Base-by-base conservation (phyloP, 2,888 invertebrate species). In the Sphaerophoria rueppellii region DNA sequence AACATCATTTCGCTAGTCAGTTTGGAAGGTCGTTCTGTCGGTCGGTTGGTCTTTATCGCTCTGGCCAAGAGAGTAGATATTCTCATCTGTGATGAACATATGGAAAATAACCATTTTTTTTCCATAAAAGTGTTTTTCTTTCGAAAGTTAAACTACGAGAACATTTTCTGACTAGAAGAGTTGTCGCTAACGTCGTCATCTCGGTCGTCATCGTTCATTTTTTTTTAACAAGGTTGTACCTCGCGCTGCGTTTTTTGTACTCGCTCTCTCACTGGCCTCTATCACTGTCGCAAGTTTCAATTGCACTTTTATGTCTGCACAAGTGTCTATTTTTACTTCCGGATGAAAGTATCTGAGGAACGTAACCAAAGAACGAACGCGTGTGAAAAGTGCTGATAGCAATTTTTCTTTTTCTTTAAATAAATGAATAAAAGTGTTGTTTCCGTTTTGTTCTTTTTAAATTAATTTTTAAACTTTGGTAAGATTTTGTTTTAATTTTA, bases 251-350 rank as follows among this genome's bases (percentile, higher is more conserved):
- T 50, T 72, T 50, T 58, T 14, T 48, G 2, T 6, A 24, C 54
- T 7, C 40, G 34, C 67, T 71, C 74, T 54, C 69, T 35, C 46
- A 50, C 34, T 12, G 32, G 9, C 24, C 54, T 7, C 73, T 61
- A 52, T 40, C 52, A 73, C 58, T 52, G 48, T 58, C 63, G 60
- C 71, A 74, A 72, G 67, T 72, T 83, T 75, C 37, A 58, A 67
- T 40, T 80, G 75, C 80, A 80, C 61, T 80, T 16, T 58, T 72
- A 71, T 82, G 70, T 63, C 71, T 75, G 79, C 74, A 83, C 58
- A 70, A 75, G 71, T 58, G 48, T 71, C 54, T 69, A 48, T 71
- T 69, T 58, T 58, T 48, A 61, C 74, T 75, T 83, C 79, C 82
- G 79, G 71, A 79, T 75, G 67, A 48, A 75, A 65, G 70, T 63